A percentile compares a stretch with the other conserved stretches of the same genome.
These are phyloP conservation scores for Pycnonotus jocosus DNA, from an alignment of 2,113 vertebrate genomes.

Conservation along the genomic window DNA sequence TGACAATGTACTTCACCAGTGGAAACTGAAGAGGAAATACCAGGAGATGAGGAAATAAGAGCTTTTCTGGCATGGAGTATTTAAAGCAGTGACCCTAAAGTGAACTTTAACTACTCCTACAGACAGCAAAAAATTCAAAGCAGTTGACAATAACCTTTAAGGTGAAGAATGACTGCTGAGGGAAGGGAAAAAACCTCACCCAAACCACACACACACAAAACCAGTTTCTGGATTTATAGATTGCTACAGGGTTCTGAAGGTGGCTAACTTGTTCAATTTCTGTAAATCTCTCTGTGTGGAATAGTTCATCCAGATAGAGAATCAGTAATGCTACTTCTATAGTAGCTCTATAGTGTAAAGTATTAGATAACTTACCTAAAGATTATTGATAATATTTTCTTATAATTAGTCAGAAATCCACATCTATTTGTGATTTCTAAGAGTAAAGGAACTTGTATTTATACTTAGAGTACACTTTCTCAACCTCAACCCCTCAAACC, in stretches of 20 bases:
- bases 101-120: background rate
- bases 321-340: background rate
- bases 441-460: background rate
- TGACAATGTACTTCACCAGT: background rate
- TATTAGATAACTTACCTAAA: background rate
- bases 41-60: background rate
- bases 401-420: background rate
- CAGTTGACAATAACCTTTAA: slow-evolving; percentile 16
- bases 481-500: background rate
- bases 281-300: background rate
- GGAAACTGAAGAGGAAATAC: background rate
- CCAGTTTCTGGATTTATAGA: background rate
- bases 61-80: background rate
- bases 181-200: background rate
- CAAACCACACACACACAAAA: background rate
- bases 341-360: background rate
- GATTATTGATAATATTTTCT: background rate
- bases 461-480: background rate
- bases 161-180: background rate
- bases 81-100: slow-evolving; percentile 1
- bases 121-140: slow-evolving; percentile 15
- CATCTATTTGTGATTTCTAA: background rate
- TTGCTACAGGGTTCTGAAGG: background rate
- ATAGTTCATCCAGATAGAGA: background rate
- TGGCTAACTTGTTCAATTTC: background rate